Conservation (phyloP, 1,140 invertebrate species). For the Glossosoma conforme region DNA sequence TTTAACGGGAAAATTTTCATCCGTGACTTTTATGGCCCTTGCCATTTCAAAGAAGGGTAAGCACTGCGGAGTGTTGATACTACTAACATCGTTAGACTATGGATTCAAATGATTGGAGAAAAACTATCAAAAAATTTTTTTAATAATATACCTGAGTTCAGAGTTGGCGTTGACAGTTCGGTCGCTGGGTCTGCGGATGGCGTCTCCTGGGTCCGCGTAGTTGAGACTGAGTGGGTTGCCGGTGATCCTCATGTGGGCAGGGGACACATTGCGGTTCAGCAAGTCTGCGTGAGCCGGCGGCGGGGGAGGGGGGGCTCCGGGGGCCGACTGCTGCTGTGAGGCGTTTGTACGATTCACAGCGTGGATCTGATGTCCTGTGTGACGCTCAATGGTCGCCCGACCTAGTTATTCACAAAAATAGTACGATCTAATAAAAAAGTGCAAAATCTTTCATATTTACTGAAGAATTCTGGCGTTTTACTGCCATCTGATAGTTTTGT, state of each 20-base stretch:
- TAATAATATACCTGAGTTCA: no score
- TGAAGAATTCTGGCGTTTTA: no score
- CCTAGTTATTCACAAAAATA: slow-evolving; percentile 37
- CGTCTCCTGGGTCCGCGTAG: slow-evolving; percentile 60
- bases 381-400: slow-evolving; percentile 80
- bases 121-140: no score
- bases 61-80: no score
- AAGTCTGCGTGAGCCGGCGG: slow-evolving; percentile 37
- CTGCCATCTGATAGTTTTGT: no score
- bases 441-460: no score
- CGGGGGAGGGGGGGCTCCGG: slow-evolving; percentile 23
- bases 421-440: no score
- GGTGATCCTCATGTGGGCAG: slow-evolving; percentile 66
- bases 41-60: no score
- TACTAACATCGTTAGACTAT: no score
- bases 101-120: no score
- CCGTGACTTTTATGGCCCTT: no score
- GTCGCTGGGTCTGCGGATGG: slow-evolving; percentile 38
- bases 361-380: slow-evolving; percentile 40
- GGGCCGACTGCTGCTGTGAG: slow-evolving; percentile 32
- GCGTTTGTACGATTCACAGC: slow-evolving; percentile 45
- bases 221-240: slow-evolving; percentile 68
- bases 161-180: slow-evolving; percentile 41
- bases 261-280: slow-evolving; percentile 37
- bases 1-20: no score